These are phyloP conservation scores for Cyanistes caeruleus DNA, from an alignment of 2,113 vertebrate species.

Conservation along the genomic window DNA sequence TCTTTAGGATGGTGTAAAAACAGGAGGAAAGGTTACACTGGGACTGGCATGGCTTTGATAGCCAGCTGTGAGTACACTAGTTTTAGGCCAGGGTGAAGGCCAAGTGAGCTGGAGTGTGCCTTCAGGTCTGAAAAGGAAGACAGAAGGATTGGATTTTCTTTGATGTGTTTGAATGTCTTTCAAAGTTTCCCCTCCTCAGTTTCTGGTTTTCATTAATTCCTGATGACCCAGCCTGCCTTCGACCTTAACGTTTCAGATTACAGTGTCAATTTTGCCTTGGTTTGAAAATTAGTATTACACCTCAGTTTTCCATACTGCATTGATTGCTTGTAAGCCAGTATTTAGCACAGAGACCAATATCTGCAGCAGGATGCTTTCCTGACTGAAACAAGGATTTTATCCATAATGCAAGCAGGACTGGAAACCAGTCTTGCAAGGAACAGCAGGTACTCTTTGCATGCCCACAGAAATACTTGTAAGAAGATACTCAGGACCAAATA, in stretches of 20 bases:
- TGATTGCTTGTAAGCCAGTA: background rate
- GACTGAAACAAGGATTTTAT: background rate
- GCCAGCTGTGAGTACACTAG: background rate
- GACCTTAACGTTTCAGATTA: background rate
- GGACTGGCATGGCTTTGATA: background rate
- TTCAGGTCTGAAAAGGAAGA: background rate
- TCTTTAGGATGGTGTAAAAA: background rate
- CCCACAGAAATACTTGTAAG: background rate
- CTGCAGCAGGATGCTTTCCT: background rate
- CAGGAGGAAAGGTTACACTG: background rate
- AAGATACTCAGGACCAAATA: background rate
- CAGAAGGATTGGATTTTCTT: background rate
- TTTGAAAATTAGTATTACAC: background rate
- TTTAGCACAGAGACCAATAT: background rate
- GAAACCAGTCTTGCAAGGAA: background rate
- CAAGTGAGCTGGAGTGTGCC: accelerated
- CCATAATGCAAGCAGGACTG: background rate
- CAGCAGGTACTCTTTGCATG: background rate
- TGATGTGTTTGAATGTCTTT: background rate
- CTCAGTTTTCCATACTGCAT: background rate
- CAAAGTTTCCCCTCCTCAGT: background rate
- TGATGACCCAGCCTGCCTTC: background rate
- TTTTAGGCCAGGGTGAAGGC: background rate
- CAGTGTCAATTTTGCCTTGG: background rate
- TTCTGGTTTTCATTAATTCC: background rate